Percentiles rank a stretch among this genome's conserved stretches.
phyloP scores from a whole-genome alignment of 2,113 vertebrate species.

The Bufo gargarizans region DNA sequence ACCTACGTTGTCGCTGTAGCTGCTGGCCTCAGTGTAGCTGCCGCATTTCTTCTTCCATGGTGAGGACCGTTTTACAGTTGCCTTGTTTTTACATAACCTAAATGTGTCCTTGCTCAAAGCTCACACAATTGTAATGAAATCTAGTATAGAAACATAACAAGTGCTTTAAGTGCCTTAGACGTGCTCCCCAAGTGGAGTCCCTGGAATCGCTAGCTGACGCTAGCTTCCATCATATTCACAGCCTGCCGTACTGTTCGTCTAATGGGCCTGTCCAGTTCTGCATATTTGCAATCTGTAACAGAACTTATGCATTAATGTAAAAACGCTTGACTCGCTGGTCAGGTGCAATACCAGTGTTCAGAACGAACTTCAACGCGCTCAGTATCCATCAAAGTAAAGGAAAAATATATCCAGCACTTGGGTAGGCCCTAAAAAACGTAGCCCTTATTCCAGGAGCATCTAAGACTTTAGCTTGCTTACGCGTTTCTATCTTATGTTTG shows the following conservation, averaged over 20 bases:
- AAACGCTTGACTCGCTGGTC: too few relatives aligned
- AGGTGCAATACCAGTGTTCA: too few relatives aligned
- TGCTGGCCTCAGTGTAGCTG: conserved; percentile 86
- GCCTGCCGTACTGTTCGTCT: too few relatives aligned
- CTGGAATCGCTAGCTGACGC: too few relatives aligned
- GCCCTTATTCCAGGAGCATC: too few relatives aligned
- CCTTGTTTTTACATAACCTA: not conserved
- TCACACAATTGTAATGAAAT: not conserved
- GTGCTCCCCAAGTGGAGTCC: too few relatives aligned
- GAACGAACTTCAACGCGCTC: not conserved
- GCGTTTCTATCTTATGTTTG: not conserved
- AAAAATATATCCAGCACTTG: not conserved
- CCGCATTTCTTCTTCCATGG: conserved; percentile 91
- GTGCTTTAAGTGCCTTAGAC: too few relatives aligned
- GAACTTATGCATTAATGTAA: too few relatives aligned
- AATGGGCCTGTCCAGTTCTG: too few relatives aligned
- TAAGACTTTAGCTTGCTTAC: not conserved
- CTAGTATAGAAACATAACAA: not conserved
- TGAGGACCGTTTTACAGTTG: conserved; percentile 63
- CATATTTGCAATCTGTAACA: too few relatives aligned
- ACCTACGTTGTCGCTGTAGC: conserved; percentile 84
- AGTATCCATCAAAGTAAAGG: not conserved
- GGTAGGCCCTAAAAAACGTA: not conserved
- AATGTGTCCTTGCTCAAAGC: not conserved
- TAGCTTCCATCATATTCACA: too few relatives aligned